These are phyloP conservation scores for Scotopteryx bipunctaria DNA, from an alignment of 2,888 invertebrate genomes.

Conservation along the genomic window DNA sequence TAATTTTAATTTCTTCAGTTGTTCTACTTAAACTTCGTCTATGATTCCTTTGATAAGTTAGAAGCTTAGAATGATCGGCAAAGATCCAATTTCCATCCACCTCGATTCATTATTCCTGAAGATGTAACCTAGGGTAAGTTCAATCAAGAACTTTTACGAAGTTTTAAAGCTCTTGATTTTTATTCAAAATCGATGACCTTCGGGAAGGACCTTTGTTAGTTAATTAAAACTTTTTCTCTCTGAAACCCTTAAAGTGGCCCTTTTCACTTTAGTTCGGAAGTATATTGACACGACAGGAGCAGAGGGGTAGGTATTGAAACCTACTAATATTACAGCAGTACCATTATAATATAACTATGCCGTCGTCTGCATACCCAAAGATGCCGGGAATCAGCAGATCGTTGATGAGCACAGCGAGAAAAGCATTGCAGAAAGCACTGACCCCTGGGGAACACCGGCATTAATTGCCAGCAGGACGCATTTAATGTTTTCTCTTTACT, in stretches of 20 bases:
- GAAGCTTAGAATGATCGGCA: neutral
- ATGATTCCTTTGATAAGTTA: neutral
- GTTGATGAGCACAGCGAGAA: too few species aligned
- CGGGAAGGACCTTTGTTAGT: neutral
- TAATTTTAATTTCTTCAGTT: neutral
- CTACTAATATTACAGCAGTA: too few species aligned
- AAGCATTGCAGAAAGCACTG: too few species aligned
- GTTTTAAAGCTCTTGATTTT: constrained; percentile 16
- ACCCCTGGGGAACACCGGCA: too few species aligned
- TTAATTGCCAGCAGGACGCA: too few species aligned
- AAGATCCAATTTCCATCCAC: constrained; percentile 8
- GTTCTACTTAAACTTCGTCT: neutral
- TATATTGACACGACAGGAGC: neutral
- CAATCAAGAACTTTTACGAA: constrained; percentile 5
- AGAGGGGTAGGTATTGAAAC: neutral
- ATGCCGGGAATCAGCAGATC: too few species aligned
- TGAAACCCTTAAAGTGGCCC: too few species aligned
- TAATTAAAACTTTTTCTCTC: neutral
- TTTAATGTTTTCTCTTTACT: too few species aligned
- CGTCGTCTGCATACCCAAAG: too few species aligned
- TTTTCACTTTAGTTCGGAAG: too few species aligned
- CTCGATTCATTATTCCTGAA: constrained; percentile 11
- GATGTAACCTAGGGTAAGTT: constrained; percentile 1
- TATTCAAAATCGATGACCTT: constrained; percentile 21
- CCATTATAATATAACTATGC: too few species aligned